These are phyloP conservation scores for Calyptomena viridis DNA, from an alignment of 2,113 vertebrate species.

Conservation along the genomic window DNA sequence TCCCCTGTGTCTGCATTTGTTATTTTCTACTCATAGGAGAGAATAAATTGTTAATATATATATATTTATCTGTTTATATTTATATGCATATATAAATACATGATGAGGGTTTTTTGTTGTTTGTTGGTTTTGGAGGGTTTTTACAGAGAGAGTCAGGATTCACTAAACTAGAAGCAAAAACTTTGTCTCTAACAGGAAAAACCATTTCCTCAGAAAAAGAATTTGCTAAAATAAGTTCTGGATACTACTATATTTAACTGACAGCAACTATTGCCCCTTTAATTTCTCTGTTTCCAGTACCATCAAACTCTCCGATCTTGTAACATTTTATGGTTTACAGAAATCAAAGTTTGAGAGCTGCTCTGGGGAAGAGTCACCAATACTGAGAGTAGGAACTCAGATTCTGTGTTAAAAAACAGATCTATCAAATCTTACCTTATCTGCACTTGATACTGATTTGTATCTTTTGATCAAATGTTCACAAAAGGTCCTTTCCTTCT, in stretches of 20 bases:
- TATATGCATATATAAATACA: neutral
- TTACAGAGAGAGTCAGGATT: neutral
- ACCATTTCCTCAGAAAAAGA: neutral
- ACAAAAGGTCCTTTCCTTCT: neutral
- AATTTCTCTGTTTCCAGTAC: neutral
- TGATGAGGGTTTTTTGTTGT: neutral
- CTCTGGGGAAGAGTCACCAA: neutral
- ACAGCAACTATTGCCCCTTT: neutral
- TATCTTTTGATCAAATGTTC: neutral
- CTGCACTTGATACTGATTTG: neutral
- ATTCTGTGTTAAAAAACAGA: neutral
- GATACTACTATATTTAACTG: neutral
- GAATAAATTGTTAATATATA: neutral
- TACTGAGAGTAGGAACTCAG: neutral
- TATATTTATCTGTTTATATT: neutral
- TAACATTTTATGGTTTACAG: neutral
- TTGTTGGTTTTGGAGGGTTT: neutral
- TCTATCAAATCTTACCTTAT: neutral
- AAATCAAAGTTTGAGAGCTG: neutral
- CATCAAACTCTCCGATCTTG: neutral
- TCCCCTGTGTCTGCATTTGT: neutral
- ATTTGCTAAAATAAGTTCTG: neutral
- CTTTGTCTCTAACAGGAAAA: neutral
- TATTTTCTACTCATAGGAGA: neutral
- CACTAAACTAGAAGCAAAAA: neutral